phyloP scores from a whole-genome alignment of 2,888 invertebrate species.

The Invenusta paracnida region DNA sequence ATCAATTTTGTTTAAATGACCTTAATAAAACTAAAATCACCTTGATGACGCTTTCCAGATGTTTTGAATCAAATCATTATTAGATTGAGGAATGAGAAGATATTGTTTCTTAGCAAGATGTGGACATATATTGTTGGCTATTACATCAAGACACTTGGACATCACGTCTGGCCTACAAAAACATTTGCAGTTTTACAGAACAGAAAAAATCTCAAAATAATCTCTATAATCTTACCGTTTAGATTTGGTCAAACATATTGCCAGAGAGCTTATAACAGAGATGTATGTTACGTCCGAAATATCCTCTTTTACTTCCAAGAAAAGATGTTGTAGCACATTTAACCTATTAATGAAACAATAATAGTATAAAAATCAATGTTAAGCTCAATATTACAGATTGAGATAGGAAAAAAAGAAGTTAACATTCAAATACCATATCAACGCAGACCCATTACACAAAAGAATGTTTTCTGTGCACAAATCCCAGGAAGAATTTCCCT shows the following conservation, averaged over 20 bases:
- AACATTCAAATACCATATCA: background rate
- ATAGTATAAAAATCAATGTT: too few species aligned
- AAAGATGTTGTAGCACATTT: background rate
- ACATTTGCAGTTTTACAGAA: too few species aligned
- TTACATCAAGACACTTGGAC: background rate
- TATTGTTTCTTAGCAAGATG: background rate
- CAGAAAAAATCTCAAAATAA: too few species aligned
- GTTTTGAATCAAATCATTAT: background rate
- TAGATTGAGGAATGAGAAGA: background rate
- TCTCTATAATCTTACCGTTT: background rate
- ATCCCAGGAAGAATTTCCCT: background rate
- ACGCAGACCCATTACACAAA: background rate
- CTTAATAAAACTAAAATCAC: background rate
- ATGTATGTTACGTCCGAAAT: background rate
- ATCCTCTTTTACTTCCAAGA: background rate
- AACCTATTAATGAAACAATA: background rate
- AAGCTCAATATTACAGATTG: too few species aligned
- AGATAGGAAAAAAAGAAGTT: too few species aligned
- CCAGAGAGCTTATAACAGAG: background rate
- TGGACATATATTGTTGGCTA: background rate
- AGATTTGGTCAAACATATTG: background rate
- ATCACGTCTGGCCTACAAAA: background rate
- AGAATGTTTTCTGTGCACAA: background rate
- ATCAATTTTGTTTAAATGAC: background rate
- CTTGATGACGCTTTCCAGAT: conserved; percentile 2